phyloP scores from a whole-genome alignment of 2,888 invertebrate genomes.

The Blera fallax region DNA sequence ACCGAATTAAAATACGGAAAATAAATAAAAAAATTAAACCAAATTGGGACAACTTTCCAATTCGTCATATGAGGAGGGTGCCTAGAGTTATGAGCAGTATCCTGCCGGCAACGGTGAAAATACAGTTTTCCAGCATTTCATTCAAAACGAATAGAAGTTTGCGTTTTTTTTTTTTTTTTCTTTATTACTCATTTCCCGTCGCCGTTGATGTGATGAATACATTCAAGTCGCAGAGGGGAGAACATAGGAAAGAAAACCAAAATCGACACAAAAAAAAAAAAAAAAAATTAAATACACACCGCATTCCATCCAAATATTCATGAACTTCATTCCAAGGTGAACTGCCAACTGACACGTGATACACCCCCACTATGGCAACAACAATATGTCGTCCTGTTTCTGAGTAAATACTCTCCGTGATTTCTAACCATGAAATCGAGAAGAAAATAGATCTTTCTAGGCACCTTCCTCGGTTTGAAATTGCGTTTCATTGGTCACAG shows the following conservation, averaged over 20 bases:
- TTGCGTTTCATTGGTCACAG: background rate
- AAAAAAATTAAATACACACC: background rate
- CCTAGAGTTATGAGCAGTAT: background rate
- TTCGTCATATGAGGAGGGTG: background rate
- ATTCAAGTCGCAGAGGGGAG: background rate
- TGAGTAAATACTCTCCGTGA: constrained; percentile 10
- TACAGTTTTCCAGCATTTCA: background rate
- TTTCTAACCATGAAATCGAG: constrained; percentile 10
- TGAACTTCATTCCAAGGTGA: constrained; percentile 23
- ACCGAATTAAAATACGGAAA: constrained; percentile 15
- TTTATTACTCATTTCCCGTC: constrained; percentile 7
- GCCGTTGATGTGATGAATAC: background rate
- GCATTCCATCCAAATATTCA: constrained; percentile 13
- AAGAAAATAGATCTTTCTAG: background rate
- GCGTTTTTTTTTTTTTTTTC: background rate
- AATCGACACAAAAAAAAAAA: background rate
- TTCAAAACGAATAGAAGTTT: background rate
- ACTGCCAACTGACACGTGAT: constrained; percentile 33
- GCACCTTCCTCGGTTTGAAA: background rate
- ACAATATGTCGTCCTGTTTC: background rate
- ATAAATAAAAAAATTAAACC: background rate
- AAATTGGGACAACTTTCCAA: background rate
- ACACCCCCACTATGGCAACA: background rate
- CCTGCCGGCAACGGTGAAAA: background rate
- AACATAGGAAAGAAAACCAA: background rate